A percentile compares a stretch with the other conserved stretches of the same genome.
Conservation (phyloP, 2,888 invertebrate genomes). For the Drosophila seclusa region DNA sequence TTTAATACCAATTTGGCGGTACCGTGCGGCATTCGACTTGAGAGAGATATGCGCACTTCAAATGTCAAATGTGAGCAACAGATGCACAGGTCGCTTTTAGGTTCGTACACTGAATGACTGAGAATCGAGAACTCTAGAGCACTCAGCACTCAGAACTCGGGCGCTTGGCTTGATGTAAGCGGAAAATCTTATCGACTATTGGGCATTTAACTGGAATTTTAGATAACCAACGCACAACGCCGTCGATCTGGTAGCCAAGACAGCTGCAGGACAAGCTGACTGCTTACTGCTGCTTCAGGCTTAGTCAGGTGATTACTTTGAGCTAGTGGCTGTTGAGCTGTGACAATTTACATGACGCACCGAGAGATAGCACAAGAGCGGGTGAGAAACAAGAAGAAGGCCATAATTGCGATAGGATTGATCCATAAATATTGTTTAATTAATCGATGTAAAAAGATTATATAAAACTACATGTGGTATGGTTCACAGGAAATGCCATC, state of each 20-base stretch:
- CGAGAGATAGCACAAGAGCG: conserved; percentile 40
- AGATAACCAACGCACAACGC: conserved; percentile 35
- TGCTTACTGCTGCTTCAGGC: conserved; percentile 3
- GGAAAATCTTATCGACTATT: conserved; percentile 66
- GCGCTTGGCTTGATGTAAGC: conserved; percentile 19
- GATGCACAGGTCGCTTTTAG: conserved; percentile 55
- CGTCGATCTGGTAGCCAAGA: conserved; percentile 21
- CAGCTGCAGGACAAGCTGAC: conserved; percentile 30
- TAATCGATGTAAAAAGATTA: conserved; percentile 12
- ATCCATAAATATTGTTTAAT: conserved; percentile 14
- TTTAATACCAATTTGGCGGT: conserved; percentile 81
- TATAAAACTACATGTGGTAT: not conserved
- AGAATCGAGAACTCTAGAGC: not conserved
- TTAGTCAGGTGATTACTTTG: conserved; percentile 55
- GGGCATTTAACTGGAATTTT: conserved; percentile 72
- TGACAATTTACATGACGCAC: conserved; percentile 65
- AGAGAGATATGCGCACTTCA: conserved; percentile 78
- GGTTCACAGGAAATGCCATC: conserved; percentile 7
- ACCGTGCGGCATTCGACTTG: conserved; percentile 73
- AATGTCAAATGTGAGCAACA: conserved; percentile 80
- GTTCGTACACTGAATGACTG: not conserved
- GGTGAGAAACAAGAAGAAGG: conserved; percentile 8
- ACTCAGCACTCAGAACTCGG: conserved; percentile 5
- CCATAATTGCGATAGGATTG: not conserved
- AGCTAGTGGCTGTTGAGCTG: conserved; percentile 63